phyloP scores from a whole-genome alignment of 2,888 invertebrate genomes.

The Epirrhoe alternata region DNA sequence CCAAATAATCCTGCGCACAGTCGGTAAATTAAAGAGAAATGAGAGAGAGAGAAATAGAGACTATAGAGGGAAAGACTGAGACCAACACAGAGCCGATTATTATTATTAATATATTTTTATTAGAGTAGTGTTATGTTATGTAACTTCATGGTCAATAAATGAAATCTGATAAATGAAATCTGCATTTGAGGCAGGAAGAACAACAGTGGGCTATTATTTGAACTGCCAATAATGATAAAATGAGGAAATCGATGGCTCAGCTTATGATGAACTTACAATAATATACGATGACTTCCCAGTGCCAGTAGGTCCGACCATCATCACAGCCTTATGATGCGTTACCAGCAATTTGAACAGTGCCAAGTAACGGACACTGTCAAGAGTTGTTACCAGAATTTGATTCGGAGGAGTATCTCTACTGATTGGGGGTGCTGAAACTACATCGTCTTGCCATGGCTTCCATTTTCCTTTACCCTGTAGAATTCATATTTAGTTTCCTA shows the following conservation, averaged over 20 bases:
- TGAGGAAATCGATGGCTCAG: too few species aligned
- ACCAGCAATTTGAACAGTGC: constrained; percentile 92
- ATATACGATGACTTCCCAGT: constrained; percentile 97
- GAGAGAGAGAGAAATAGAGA: too few species aligned
- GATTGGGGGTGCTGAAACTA: constrained; percentile 90
- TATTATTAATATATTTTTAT: too few species aligned
- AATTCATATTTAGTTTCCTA: neutral
- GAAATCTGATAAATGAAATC: too few species aligned
- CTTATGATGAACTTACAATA: constrained; percentile 78
- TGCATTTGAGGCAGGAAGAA: too few species aligned
- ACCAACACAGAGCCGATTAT: too few species aligned
- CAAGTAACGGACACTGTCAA: constrained; percentile 94
- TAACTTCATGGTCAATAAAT: too few species aligned
- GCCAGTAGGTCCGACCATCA: constrained; percentile 97
- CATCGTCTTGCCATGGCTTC: constrained; percentile 96
- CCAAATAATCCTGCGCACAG: constrained; percentile 87
- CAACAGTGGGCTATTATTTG: too few species aligned
- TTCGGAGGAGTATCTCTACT: constrained; percentile 96
- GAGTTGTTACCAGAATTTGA: constrained; percentile 97
- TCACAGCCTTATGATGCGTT: constrained; percentile 91
- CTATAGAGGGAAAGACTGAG: too few species aligned
- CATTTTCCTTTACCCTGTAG: constrained; percentile 94
- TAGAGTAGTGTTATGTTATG: too few species aligned
- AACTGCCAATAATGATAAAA: too few species aligned
- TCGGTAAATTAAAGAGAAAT: too few species aligned